Percentiles rank a stretch among this genome's conserved stretches.
These are phyloP conservation scores for Myripristis murdjan DNA, from an alignment of 2,797 vertebrate genomes.

Conservation along the genomic window DNA sequence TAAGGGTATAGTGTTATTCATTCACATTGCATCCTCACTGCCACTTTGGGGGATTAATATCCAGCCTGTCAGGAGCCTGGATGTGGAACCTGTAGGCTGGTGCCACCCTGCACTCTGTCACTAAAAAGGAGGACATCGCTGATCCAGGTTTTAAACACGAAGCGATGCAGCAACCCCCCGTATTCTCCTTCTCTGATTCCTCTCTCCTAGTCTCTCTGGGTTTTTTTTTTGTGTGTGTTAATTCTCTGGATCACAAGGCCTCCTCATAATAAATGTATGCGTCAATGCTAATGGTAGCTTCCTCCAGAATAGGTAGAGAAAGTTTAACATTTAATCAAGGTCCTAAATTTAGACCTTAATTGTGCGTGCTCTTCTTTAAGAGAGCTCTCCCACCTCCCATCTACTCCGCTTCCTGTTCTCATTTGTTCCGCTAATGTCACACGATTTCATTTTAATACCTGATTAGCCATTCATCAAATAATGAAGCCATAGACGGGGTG, in stretches of 20 bases:
- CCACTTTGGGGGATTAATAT: no score
- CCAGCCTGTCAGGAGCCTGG: not conserved
- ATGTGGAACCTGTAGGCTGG: not conserved
- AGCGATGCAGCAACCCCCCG: not conserved
- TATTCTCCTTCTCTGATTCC: not conserved
- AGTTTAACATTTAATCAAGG: slow-evolving; percentile 88
- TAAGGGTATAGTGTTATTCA: no score
- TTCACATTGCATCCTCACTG: no score
- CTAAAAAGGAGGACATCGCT: not conserved
- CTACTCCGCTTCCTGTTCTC: slow-evolving; percentile 80
- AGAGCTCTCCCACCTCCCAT: slow-evolving; percentile 70
- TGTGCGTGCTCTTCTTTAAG: slow-evolving; percentile 78
- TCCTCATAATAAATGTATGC: slow-evolving; percentile 71
- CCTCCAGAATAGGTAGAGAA: slow-evolving; percentile 79
- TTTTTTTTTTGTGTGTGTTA: not conserved
- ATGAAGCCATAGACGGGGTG: slow-evolving; percentile 62
- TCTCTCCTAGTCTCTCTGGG: not conserved
- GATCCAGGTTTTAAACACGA: not conserved
- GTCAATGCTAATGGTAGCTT: slow-evolving; percentile 73
- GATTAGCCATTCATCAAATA: slow-evolving; percentile 87
- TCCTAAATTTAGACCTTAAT: slow-evolving; percentile 87
- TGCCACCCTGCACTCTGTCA: no score
- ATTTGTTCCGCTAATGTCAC: slow-evolving; percentile 83
- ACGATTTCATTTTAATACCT: slow-evolving; percentile 87
- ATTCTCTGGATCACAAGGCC: slow-evolving; percentile 25